Evolutionary conservation across 2,888 invertebrate genomes (phyloP).

Genomic region (Eulithis testata): DNA sequence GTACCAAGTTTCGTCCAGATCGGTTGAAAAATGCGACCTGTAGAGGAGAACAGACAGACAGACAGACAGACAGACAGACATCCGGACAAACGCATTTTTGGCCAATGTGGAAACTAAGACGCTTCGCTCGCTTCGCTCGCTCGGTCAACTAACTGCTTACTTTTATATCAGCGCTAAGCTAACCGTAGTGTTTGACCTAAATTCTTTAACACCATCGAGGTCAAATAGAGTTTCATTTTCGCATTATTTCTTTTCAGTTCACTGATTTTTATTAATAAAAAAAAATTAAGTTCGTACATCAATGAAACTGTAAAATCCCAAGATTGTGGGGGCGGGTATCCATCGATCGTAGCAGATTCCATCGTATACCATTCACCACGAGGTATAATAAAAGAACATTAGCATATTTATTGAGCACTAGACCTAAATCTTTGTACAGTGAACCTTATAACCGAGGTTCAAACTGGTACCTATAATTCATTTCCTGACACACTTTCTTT

Average conservation of each 20-base stretch:
- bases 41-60: too few species aligned
- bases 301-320: slow-evolving; percentile 37
- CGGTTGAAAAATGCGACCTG: too few species aligned
- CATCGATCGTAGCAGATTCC: slow-evolving; percentile 46
- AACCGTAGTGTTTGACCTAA: too few species aligned
- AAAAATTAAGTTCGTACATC: slow-evolving; percentile 26
- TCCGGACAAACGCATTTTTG: too few species aligned
- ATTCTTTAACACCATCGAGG: not conserved
- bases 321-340: slow-evolving; percentile 53
- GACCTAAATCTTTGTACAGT: slow-evolving; percentile 47
- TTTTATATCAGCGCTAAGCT: slow-evolving; percentile 3
- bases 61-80: too few species aligned
- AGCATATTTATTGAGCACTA: slow-evolving; percentile 53
- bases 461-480: slow-evolving; percentile 36
- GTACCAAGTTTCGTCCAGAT: too few species aligned
- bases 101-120: too few species aligned
- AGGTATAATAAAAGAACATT: slow-evolving; percentile 48
- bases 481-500: slow-evolving; percentile 18
- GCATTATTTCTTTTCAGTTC: too few species aligned
- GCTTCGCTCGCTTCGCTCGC: too few species aligned
- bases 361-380: slow-evolving; percentile 48
- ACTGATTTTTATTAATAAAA: not conserved
- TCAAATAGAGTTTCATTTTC: too few species aligned
- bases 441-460: slow-evolving; percentile 41
- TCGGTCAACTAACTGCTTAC: slow-evolving; percentile 5